phyloP scores from a whole-genome alignment of 2,113 vertebrate genomes.

The Tinamus guttatus region DNA sequence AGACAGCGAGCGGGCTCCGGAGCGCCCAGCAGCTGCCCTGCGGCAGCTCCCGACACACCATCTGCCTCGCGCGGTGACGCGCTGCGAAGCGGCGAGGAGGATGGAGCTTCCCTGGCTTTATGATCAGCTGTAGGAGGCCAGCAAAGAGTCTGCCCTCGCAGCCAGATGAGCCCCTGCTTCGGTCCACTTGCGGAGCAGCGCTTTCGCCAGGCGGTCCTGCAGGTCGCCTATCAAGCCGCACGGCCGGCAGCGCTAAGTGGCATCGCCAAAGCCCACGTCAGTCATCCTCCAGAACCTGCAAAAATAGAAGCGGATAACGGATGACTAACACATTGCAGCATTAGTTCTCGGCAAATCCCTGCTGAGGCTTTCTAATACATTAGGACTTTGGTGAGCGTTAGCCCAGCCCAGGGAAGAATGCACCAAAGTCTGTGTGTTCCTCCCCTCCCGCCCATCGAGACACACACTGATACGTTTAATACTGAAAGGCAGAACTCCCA shows the following conservation, averaged over 20 bases:
- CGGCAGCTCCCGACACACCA: constrained; percentile 61
- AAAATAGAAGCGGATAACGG: constrained; percentile 80
- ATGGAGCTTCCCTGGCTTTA: not conserved
- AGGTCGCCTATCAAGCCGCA: constrained; percentile 40
- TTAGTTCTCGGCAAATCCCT: constrained; percentile 74
- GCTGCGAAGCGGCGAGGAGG: constrained; percentile 46
- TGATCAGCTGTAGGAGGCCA: constrained; percentile 24
- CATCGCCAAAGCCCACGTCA: constrained; percentile 61
- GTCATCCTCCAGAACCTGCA: constrained; percentile 82
- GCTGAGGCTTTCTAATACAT: constrained; percentile 52
- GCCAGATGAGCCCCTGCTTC: not conserved
- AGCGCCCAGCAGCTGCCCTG: constrained; percentile 79
- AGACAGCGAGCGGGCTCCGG: constrained; percentile 77
- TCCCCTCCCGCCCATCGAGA: not conserved
- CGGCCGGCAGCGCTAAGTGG: constrained; percentile 8
- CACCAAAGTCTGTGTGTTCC: not conserved
- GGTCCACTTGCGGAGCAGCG: constrained; percentile 5
- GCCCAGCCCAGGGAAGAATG: constrained; percentile 46
- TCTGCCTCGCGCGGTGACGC: constrained; percentile 37
- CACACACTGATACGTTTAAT: not conserved
- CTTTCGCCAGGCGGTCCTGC: not conserved
- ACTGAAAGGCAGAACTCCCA: not conserved
- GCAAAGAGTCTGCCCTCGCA: not conserved
- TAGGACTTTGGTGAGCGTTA: constrained; percentile 59
- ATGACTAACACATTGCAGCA: constrained; percentile 79